phyloP scores from a whole-genome alignment of 2,888 invertebrate species.

The Malthinus seriepunctatus region DNA sequence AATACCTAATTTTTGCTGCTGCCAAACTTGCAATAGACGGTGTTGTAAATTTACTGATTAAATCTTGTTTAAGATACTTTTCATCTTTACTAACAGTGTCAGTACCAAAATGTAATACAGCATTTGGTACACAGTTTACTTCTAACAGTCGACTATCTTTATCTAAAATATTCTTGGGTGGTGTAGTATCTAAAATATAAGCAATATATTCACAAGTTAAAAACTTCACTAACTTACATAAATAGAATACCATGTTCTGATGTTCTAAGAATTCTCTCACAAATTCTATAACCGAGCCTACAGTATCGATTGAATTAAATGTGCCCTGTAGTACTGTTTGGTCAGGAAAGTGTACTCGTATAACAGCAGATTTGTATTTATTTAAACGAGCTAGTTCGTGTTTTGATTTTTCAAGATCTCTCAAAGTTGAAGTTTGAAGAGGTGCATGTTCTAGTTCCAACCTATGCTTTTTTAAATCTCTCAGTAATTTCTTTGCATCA shows the following conservation, averaged over 20 bases:
- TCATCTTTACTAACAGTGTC: slow-evolving; percentile 49
- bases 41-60: slow-evolving; percentile 65
- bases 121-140: slow-evolving; percentile 77
- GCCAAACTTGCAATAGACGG: slow-evolving; percentile 69
- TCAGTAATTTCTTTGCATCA: slow-evolving; percentile 76
- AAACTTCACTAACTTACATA: slow-evolving; percentile 67
- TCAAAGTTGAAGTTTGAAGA: slow-evolving; percentile 67
- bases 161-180: slow-evolving; percentile 74
- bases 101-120: slow-evolving; percentile 73
- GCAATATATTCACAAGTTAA: slow-evolving; percentile 12
- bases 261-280: slow-evolving; percentile 71
- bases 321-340: slow-evolving; percentile 83
- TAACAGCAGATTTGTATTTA: slow-evolving; percentile 75
- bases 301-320: slow-evolving; percentile 76
- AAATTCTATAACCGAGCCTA: slow-evolving; percentile 73
- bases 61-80: slow-evolving; percentile 62
- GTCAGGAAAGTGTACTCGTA: slow-evolving; percentile 87
- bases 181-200: slow-evolving; percentile 71
- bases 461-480: slow-evolving; percentile 70
- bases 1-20: slow-evolving; percentile 69
- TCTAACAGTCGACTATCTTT: slow-evolving; percentile 68
- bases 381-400: slow-evolving; percentile 62
- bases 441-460: slow-evolving; percentile 72
- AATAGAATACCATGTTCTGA: slow-evolving; percentile 69
- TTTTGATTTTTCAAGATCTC: slow-evolving; percentile 63